phyloP scores from a whole-genome alignment of 2,113 vertebrate species.

The Microtus ochrogaster region DNA sequence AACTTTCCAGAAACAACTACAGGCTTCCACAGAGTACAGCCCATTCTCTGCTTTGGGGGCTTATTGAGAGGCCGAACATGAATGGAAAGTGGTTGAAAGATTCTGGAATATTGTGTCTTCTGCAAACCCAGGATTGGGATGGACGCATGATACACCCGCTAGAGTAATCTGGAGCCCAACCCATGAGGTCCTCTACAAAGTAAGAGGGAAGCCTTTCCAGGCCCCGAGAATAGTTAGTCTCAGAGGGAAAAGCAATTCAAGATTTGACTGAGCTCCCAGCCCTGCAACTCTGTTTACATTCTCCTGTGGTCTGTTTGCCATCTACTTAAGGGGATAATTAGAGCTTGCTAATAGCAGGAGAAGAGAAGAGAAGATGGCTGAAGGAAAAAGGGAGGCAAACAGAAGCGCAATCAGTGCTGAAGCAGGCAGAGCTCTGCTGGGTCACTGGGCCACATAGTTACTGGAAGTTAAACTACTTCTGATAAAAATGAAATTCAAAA shows the following conservation, averaged over 20 bases:
- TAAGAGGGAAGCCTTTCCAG: conserved; percentile 25
- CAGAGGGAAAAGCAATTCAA: conserved; percentile 69
- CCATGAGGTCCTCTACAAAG: background rate
- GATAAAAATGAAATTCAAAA: conserved; percentile 15
- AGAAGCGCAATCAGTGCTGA: background rate
- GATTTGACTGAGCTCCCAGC: conserved; percentile 62
- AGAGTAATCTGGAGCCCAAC: background rate
- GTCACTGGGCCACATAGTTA: background rate
- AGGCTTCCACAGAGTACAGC: background rate
- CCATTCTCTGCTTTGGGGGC: background rate
- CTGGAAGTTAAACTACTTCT: background rate
- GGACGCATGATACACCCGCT: background rate
- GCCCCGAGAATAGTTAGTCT: conserved; percentile 42
- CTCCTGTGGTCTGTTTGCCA: conserved; percentile 68
- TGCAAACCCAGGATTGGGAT: background rate
- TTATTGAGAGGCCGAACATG: background rate
- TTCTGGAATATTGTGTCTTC: background rate
- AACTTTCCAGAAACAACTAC: background rate
- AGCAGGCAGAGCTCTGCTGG: background rate
- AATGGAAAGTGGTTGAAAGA: background rate
- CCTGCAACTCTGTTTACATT: conserved; percentile 70
- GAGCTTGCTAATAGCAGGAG: conserved; percentile 51
- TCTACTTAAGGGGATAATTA: conserved; percentile 75
- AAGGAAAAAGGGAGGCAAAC: conserved; percentile 48
- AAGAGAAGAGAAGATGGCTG: conserved; percentile 19